Evolutionary conservation across 2,888 invertebrate genomes (phyloP), one percentile per base, ranked within the genome.

Genomic region (Sarcophaga caerulescens): DNA sequence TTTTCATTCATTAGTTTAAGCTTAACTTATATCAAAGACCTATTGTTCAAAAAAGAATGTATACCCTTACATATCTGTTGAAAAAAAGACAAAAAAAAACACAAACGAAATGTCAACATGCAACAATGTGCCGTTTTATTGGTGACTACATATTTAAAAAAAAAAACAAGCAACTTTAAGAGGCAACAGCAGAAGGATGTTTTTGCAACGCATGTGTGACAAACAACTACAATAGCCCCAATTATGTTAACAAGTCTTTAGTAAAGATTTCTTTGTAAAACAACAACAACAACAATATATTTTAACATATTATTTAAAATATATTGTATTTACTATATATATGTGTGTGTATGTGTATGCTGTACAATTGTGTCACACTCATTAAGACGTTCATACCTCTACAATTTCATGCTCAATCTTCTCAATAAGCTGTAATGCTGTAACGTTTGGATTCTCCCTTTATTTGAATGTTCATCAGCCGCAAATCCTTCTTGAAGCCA

Each of bases 331-430:
- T 12, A 45, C 5, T 52, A 17, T 63, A 44, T 35, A 14, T 25
- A n/a, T n/a, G 10, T 66, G 17, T 68, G 45, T 44, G 11, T 57
- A 19, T 57, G 14, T 71, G 25, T 57, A 70, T 71, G 88, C 88
- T 79, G 79, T 77, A 85, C 79, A 85, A 85, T 87, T 89, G 89
- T 91, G 89, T 89, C 89, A 91, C 90, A 79, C 84, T 75, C 79
- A 79, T 84, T 69, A 62, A 80, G 47, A 60, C 77, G 90, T 90
- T 52, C 52, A 90, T 89, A 90, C 91, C 90, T 91, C 89, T 52
- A 92, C 92, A 91, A 92, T 93, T 93, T 93, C 89, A 93, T 90
- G 93, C 92, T 91, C 92, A 92, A 93, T 93, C 90, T 91, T 88
- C 81, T 89, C 87, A 88, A 91, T 91, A 52, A 12, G 92, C 91